Evolutionary conservation across 2,797 vertebrate genomes (phyloP), one percentile per base, ranked within the genome.

Genomic region (Remorina albescens): DNA sequence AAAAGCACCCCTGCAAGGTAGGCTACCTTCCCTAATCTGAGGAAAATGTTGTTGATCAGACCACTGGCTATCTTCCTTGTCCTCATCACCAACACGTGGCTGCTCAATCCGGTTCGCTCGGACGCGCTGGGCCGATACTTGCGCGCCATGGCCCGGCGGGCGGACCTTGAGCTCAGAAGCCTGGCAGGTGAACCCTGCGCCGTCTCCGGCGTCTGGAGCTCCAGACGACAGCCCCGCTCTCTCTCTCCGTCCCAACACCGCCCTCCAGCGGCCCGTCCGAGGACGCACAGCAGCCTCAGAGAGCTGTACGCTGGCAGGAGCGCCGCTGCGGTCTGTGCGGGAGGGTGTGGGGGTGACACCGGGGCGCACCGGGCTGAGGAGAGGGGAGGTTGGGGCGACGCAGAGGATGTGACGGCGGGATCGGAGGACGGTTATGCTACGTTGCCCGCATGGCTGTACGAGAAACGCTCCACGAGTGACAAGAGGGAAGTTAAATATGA

Each of bases 141-240:
- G 78, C 91, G 88, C 72, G 78, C 89, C 58, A 47, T 94, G 83
- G 92, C 81, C 10, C 89, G 70, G 74, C 92, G 84, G 74, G 93
- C 89, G 15, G 91, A 91, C 83, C 71, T 72, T 4, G 90, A 78
- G 15, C 90, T 91, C 71, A 87, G 86, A 58, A 71, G 79, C 51
- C 66, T 78, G 36, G 85, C 90, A 82, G 90, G 92, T 85, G 92
- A 96, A 69, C 94, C 81, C 42, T 98, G 97, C 79, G 85, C 95
- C 71, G 93, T 94, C 86, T 91, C 94, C 53, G 91, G 91, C 57
- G 83, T 86, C 23, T 87, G 86, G 82, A 89, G 82, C 55, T 93
- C 80, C 81, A 93, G 88, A 61, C 87, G 84, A 46, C 93, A 78
- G 76, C 91, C 91, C 36, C 87, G 88, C 61, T 84, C 86, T 69